These are phyloP conservation scores for Andinoacara biseriatus DNA, from an alignment of 2,113 vertebrate species.

Conservation along the genomic window DNA sequence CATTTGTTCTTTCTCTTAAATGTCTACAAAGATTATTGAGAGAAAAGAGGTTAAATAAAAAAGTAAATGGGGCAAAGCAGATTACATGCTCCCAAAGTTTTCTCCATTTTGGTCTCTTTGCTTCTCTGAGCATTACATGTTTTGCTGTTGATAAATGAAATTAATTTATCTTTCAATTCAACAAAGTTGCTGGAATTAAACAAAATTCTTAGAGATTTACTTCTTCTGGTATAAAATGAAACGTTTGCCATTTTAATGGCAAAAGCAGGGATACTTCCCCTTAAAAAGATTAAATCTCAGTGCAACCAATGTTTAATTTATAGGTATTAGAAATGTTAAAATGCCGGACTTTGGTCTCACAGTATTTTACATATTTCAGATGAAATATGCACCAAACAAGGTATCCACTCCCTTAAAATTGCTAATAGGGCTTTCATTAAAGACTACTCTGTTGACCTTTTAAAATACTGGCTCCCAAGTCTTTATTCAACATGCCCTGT, in stretches of 20 bases:
- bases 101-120: not conserved
- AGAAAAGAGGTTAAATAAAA: too few species aligned
- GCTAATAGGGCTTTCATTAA: conserved; percentile 75
- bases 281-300: not conserved
- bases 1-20: too few species aligned
- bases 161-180: not conserved
- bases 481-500: conserved; percentile 68
- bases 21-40: too few species aligned
- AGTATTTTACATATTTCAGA: conserved; percentile 58
- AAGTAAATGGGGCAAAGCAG: not conserved
- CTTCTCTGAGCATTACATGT: not conserved
- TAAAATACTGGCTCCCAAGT: conserved; percentile 71
- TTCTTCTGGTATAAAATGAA: not conserved
- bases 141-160: not conserved
- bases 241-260: not conserved
- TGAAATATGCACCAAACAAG: conserved; percentile 60
- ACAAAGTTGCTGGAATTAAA: not conserved
- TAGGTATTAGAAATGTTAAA: not conserved
- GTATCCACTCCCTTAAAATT: conserved; percentile 55
- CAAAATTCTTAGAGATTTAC: not conserved
- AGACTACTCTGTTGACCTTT: conserved; percentile 79
- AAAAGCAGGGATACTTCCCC: not conserved
- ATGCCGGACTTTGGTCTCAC: conserved; percentile 46
- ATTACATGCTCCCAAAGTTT: not conserved
- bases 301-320: not conserved